phyloP scores from a whole-genome alignment of 2,888 invertebrate species.

The Lycophotia porphyrea region DNA sequence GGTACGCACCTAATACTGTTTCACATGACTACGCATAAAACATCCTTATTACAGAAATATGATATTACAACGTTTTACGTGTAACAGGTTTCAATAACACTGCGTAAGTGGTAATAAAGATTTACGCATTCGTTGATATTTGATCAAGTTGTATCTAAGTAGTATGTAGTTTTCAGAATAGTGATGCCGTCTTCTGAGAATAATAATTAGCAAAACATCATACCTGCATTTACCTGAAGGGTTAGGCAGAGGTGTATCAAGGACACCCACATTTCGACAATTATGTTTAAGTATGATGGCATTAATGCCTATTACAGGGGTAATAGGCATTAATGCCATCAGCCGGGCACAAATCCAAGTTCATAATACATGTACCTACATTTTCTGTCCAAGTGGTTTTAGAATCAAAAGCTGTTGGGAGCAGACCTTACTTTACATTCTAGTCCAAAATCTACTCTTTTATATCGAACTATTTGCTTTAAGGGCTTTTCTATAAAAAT shows the following conservation, averaged over 20 bases:
- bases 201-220: background rate
- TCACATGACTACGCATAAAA: slow-evolving; percentile 37
- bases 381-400: background rate
- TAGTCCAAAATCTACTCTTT: background rate
- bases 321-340: no score
- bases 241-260: background rate
- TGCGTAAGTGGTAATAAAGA: background rate
- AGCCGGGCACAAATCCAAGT: background rate
- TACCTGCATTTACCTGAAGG: background rate
- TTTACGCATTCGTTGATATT: background rate
- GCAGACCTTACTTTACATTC: background rate
- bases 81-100: slow-evolving; percentile 18
- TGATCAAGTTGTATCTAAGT: background rate
- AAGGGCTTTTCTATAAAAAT: slow-evolving; percentile 26
- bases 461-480: slow-evolving; percentile 16
- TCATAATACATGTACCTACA: background rate
- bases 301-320: no score
- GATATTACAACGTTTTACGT: slow-evolving; percentile 7
- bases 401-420: background rate
- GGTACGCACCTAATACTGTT: background rate
- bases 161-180: background rate
- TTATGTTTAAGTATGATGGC: background rate
- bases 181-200: background rate
- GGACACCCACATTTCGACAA: background rate
- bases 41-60: slow-evolving; percentile 22